Base-by-base conservation (phyloP, 2,888 invertebrate species). In the Leptinotarsa haldemani region DNA sequence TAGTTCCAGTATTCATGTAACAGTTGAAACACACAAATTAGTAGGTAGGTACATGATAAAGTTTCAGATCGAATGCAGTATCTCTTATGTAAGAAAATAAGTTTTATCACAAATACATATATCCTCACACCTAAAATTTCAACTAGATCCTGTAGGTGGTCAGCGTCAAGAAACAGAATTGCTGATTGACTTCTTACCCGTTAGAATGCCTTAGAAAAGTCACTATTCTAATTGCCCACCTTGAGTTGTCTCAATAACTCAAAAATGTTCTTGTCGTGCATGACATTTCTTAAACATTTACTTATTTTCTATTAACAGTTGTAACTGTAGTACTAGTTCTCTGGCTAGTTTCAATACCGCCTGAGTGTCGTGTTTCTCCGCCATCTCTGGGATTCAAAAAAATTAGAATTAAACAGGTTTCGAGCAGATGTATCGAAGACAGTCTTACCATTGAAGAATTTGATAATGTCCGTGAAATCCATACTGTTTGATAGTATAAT, bases 381-480 rank as follows among this genome's bases (percentile, higher is more conserved):
- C 98, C 97, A 98, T 98, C 92, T 98, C 98, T 97, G 89, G 75
- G 12, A 40, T 40, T 9, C 40, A 40, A 90, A 90, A 75, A 74
- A 63, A 76, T 7, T 1, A 48, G 47, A 56, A 15, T 47, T 13
- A 52, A 48, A 65, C 12, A 52, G 56, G 18, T 50, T 30, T 64
- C n/a, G 9, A 18, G 12, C 47, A n/a, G 16, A 47, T 69, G 9
- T 15, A 40, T 15, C n/a, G 56, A 20, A 50, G 18, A 50, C 22
- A 50, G 69, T 84, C 88, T 89, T 84, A 97, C 97, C 97, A 88
- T 98, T 98, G 85, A 98, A 98, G 88, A 98, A 98, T 86, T 97
- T 97, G 85, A 98, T 98, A 85, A 98, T 97, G 87, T 98, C 98
- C 0, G 98, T 98, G 86, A 98, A 98, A 88, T 98, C 97, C 97